phyloP scores from a whole-genome alignment of 2,797 vertebrate genomes.

The Hybognathus amarus region DNA sequence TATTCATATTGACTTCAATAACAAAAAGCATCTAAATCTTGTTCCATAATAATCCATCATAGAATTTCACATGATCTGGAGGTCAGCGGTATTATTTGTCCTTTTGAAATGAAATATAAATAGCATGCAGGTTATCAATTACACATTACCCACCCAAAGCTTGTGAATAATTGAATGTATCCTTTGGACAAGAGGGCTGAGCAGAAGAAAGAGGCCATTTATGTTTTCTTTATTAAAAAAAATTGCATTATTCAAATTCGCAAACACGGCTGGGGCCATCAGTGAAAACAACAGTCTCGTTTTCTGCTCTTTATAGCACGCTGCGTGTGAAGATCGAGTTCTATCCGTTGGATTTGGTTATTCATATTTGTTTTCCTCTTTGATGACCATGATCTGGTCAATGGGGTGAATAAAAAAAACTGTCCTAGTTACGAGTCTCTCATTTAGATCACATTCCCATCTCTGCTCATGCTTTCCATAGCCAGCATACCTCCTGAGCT shows the following conservation, averaged over 20 bases:
- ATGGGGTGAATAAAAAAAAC: conserved; percentile 42
- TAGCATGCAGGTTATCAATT: conserved; percentile 80
- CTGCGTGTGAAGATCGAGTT: conserved; percentile 9
- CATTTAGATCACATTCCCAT: conserved; percentile 16
- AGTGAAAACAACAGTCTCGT: conserved; percentile 12
- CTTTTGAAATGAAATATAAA: conserved; percentile 79
- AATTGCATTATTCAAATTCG: not conserved
- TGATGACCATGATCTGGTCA: conserved; percentile 1
- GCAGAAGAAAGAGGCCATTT: conserved; percentile 49
- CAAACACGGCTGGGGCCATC: conserved; percentile 8
- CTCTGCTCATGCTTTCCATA: conserved; percentile 23
- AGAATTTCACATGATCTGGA: conserved; percentile 32
- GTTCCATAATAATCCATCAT: not conserved
- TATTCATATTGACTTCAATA: not conserved
- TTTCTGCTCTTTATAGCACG: conserved; percentile 26
- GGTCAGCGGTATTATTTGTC: conserved; percentile 72
- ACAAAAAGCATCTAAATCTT: not conserved
- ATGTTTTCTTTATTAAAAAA: conserved; percentile 19
- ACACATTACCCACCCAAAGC: conserved; percentile 73
- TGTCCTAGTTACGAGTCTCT: conserved; percentile 37
- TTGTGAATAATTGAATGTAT: conserved; percentile 76
- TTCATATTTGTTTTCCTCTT: conserved; percentile 6
- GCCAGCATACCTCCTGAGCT: not conserved
- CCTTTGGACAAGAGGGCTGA: conserved; percentile 56
- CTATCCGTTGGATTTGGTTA: not conserved